Evolutionary conservation across 2,797 vertebrate species (phyloP).

Genomic region (Xerus rutilus): DNA sequence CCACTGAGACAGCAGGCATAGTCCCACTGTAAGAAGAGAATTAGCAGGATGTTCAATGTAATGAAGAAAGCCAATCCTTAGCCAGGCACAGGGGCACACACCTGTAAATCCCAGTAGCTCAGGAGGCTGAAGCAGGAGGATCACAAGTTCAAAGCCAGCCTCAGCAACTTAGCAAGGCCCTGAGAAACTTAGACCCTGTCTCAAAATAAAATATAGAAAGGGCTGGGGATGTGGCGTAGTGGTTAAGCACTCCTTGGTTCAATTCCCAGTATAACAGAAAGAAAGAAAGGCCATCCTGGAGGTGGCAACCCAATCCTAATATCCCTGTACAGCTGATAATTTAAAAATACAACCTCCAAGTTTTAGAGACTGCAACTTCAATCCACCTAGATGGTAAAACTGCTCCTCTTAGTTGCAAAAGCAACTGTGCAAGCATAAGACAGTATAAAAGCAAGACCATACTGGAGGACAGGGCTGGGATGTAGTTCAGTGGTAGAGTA

Average conservation of each 20-base stretch:
- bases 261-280: no score
- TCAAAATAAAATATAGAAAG: no score
- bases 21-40: neutral
- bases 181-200: no score
- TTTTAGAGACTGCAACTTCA: slow-evolving; percentile 34
- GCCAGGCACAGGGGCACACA: no score
- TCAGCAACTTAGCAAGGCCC: no score
- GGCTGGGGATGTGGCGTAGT: no score
- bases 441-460: neutral
- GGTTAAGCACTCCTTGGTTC: no score
- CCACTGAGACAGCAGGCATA: neutral
- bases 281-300: neutral
- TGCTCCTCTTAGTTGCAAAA: neutral
- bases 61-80: neutral
- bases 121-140: no score
- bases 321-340: neutral
- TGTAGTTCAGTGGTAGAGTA: no score
- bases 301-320: neutral
- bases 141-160: no score
- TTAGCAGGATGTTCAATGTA: neutral
- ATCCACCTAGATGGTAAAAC: neutral
- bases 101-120: no score
- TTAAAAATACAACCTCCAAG: slow-evolving; percentile 55
- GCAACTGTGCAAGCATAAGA: neutral
- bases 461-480: no score